Conservation (phyloP, 2,888 invertebrate species). For the Ganaspis brasiliensis region DNA sequence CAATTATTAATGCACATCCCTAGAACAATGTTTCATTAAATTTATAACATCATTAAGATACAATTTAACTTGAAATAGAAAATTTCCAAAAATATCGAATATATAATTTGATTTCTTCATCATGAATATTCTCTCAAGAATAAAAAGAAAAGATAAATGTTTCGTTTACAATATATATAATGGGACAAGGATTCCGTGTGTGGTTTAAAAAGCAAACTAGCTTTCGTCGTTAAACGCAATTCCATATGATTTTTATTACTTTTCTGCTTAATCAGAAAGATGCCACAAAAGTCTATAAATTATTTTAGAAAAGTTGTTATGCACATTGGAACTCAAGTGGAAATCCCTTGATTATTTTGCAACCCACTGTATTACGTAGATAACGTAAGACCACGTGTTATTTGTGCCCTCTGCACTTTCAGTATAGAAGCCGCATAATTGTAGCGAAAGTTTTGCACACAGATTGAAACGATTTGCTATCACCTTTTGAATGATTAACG, state of each 20-base stretch:
- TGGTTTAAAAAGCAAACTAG: too few species aligned
- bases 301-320: background rate
- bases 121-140: too few species aligned
- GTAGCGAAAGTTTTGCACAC: background rate
- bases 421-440: background rate
- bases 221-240: background rate
- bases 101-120: too few species aligned
- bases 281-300: conserved; percentile 4
- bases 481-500: conserved; percentile 14
- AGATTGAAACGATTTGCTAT: background rate
- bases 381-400: conserved; percentile 10
- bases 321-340: background rate
- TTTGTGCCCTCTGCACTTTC: conserved; percentile 8
- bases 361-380: conserved; percentile 9
- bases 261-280: background rate
- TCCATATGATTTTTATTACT: background rate
- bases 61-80: too few species aligned
- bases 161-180: too few species aligned
- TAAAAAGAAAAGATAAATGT: too few species aligned
- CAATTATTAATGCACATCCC: too few species aligned
- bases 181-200: too few species aligned
- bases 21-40: too few species aligned
- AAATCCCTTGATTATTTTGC: conserved; percentile 5
- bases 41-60: too few species aligned
- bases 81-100: too few species aligned